These are phyloP conservation scores for Aphodius sticticus DNA, from an alignment of 2,888 invertebrate species.

Conservation along the genomic window DNA sequence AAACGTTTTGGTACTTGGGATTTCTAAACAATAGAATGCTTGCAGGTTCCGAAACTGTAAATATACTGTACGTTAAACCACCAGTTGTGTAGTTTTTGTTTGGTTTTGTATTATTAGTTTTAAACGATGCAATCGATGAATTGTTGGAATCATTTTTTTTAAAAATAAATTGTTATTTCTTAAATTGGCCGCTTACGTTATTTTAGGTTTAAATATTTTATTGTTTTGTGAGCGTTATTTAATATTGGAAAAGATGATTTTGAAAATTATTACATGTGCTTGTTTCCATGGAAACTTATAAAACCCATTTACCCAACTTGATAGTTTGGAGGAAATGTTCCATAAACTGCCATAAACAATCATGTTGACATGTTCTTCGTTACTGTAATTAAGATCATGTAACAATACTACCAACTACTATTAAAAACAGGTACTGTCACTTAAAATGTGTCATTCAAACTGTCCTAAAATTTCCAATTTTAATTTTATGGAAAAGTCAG, in stretches of 20 bases:
- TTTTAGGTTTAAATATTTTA: neutral
- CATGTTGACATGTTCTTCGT: too few species aligned
- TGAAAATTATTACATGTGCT: too few species aligned
- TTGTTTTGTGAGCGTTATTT: neutral
- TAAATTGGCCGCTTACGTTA: neutral
- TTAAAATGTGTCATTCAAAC: too few species aligned
- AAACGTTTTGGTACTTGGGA: neutral
- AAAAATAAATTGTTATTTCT: slow-evolving; percentile 9
- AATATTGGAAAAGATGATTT: neutral
- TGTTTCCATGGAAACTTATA: too few species aligned
- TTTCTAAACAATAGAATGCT: slow-evolving; percentile 6
- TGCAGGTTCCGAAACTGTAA: slow-evolving; percentile 15
- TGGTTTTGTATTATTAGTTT: neutral
- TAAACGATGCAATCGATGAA: neutral
- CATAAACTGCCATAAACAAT: too few species aligned
- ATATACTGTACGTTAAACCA: slow-evolving; percentile 11
- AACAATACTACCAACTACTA: too few species aligned
- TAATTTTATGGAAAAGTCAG: too few species aligned
- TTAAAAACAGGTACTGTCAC: too few species aligned
- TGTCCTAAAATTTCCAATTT: too few species aligned
- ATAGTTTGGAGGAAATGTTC: too few species aligned
- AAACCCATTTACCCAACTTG: too few species aligned
- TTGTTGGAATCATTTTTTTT: neutral
- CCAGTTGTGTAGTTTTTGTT: neutral
- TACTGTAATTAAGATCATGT: too few species aligned